Conservation (phyloP, 2,888 invertebrate genomes). For the Selenia dentaria region DNA sequence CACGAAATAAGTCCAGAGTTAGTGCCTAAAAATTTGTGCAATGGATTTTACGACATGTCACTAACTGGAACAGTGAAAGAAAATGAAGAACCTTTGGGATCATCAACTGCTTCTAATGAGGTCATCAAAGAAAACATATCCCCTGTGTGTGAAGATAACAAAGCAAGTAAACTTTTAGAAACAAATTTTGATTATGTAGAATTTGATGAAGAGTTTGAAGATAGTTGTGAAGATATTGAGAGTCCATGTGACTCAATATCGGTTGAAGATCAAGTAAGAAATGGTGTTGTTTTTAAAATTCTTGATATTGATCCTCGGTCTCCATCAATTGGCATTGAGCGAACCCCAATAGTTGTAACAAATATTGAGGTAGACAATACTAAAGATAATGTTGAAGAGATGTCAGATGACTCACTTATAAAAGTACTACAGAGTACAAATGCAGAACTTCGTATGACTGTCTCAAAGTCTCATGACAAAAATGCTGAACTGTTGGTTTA, state of each 20-base stretch:
- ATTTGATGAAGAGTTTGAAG: constrained; percentile 49
- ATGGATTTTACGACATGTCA: constrained; percentile 64
- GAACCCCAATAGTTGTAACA: constrained; percentile 75
- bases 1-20: constrained; percentile 54
- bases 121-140: constrained; percentile 64
- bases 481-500: constrained; percentile 83
- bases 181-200: constrained; percentile 86
- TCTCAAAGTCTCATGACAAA: constrained; percentile 48
- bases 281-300: constrained; percentile 55
- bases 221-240: constrained; percentile 38
- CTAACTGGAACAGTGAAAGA: constrained; percentile 68
- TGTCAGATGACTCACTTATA: constrained; percentile 76
- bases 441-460: constrained; percentile 55
- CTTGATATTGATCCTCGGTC: constrained; percentile 75
- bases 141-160: constrained; percentile 48
- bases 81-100: constrained; percentile 62
- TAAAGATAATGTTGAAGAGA: constrained; percentile 70
- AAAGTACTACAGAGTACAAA: constrained; percentile 72
- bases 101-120: constrained; percentile 72
- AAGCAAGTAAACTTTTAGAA: constrained; percentile 79
- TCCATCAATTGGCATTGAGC: constrained; percentile 73
- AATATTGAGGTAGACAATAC: constrained; percentile 49
- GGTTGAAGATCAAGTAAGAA: constrained; percentile 25
- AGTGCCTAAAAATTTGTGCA: constrained; percentile 69
- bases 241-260: constrained; percentile 4